Conservation (phyloP, 1,140 invertebrate genomes). For the Popillia japonica region DNA sequence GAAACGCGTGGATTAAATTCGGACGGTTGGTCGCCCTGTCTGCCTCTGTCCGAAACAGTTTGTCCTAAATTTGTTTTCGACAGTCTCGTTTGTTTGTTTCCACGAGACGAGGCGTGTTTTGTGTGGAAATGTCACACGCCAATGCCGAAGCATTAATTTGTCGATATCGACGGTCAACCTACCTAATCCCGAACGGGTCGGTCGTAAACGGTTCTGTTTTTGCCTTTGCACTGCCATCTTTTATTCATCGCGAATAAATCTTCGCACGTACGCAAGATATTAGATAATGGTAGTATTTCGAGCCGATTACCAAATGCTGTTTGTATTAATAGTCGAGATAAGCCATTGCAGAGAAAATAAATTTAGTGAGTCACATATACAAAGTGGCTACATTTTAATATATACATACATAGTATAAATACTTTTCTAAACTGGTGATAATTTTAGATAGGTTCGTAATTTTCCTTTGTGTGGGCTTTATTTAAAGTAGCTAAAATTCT, state of each 20-base stretch:
- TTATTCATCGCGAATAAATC: background rate
- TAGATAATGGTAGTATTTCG: background rate
- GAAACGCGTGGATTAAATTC: conserved; percentile 13
- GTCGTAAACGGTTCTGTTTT: background rate
- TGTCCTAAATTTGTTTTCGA: conserved; percentile 30
- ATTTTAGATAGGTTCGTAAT: too few relatives aligned
- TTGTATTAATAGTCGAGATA: too few relatives aligned
- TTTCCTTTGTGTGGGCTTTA: background rate
- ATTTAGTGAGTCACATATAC: too few relatives aligned
- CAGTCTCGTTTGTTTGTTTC: conserved; percentile 10
- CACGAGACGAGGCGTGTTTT: background rate
- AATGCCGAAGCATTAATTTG: conserved; percentile 24
- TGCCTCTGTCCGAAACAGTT: conserved; percentile 4
- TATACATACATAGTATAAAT: too few relatives aligned
- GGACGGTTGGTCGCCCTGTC: background rate
- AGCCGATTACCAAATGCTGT: too few relatives aligned
- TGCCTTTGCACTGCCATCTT: background rate
- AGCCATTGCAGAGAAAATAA: too few relatives aligned
- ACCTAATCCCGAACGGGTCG: conserved; percentile 8
- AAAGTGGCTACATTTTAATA: too few relatives aligned
- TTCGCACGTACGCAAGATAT: background rate
- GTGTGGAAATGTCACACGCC: conserved; percentile 25
- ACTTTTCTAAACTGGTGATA: too few relatives aligned
- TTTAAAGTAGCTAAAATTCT: background rate
- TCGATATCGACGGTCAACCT: conserved; percentile 12